These are phyloP conservation scores for Diorhabda sublineata DNA, from an alignment of 1,140 invertebrate species.

Conservation along the genomic window DNA sequence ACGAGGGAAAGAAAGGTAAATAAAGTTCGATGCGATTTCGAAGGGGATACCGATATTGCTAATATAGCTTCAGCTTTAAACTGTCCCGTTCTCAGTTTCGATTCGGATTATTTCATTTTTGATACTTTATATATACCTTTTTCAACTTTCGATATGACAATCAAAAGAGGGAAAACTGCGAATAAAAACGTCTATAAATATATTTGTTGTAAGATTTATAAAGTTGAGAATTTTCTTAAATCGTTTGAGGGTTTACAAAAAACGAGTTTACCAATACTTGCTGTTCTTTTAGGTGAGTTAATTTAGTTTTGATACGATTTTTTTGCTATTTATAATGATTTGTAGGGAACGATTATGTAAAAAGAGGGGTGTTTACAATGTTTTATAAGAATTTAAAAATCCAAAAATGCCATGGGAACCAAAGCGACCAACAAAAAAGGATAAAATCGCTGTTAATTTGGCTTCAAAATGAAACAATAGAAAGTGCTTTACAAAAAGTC, in stretches of 20 bases:
- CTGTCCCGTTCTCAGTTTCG: slow-evolving; percentile 82
- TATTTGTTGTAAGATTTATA: slow-evolving; percentile 68
- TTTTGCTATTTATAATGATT: slow-evolving; percentile 45
- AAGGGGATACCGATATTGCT: slow-evolving; percentile 83
- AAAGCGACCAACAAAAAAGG: slow-evolving; percentile 53
- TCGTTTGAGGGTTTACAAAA: slow-evolving; percentile 62
- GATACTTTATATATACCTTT: slow-evolving; percentile 78
- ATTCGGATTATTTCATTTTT: slow-evolving; percentile 90
- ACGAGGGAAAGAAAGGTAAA: slow-evolving; percentile 60
- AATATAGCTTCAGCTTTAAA: slow-evolving; percentile 67
- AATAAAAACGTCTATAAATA: slow-evolving; percentile 42
- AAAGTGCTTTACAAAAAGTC: slow-evolving; percentile 65
- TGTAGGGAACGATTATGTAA: slow-evolving; percentile 85
- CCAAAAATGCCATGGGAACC: slow-evolving; percentile 54
- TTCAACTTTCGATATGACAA: slow-evolving; percentile 50
- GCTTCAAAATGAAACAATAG: slow-evolving; percentile 64
- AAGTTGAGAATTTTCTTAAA: slow-evolving; percentile 62
- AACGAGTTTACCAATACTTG: slow-evolving; percentile 68
- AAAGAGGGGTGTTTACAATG: slow-evolving; percentile 59
- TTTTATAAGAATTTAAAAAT: slow-evolving; percentile 67
- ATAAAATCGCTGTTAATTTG: slow-evolving; percentile 69
- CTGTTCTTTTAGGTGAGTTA: slow-evolving; percentile 63
- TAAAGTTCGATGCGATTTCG: slow-evolving; percentile 71
- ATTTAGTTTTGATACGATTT: too few species aligned
- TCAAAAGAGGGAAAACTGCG: slow-evolving; percentile 25